Evolutionary conservation across 2,888 invertebrate species (phyloP), one percentile per base, ranked within the genome.

Genomic region (Drosophila rubida): DNA sequence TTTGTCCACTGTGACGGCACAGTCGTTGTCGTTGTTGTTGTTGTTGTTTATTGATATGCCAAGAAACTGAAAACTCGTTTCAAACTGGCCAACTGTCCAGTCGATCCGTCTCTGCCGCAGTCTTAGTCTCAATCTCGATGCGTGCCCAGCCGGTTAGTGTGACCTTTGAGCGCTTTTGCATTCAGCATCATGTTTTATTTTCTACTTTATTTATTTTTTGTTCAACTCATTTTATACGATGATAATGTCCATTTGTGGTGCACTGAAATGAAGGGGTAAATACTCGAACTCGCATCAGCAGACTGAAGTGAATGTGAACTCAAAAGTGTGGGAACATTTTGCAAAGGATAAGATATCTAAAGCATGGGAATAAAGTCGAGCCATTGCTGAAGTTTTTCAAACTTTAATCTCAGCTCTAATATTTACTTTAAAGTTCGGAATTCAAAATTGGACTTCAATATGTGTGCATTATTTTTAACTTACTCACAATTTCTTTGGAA

Each of bases 111-210:
- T 37, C 32, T 11, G 27, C 5, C 32, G 51, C 16, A 42, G 25
- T 46, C 58, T 45, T 41, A 44, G 58, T 46, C 30, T 37, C 44
- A 22, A 64, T 69, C 65, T 59, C 69, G 46, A 62, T 87, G 85
- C 87, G 79, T 83, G 76, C 54, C 46, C 78, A 76, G 80, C 83
- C 75, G 82, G 85, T 87, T 81, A 74, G 50, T 35, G 51, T 88
- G 84, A 88, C 84, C 84, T 85, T 85, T 88, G 85, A 75, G 78
- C 39, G 78, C 57, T 65, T 84, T 69, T 80, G 73, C 71, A 71
- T 71, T 70, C 54, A 63, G 49, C 44, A 55, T 53, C 54, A 32
- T 49, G 60, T 46, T 59, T 55, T 57, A 14, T 63, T 49, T 42
- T 30, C 9, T 42, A 65, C 48, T 16, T 46, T 51, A 46, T 27